Conservation (phyloP, 1,140 invertebrate species). For the roundworm (Caenorhabditis elegans) region DNA sequence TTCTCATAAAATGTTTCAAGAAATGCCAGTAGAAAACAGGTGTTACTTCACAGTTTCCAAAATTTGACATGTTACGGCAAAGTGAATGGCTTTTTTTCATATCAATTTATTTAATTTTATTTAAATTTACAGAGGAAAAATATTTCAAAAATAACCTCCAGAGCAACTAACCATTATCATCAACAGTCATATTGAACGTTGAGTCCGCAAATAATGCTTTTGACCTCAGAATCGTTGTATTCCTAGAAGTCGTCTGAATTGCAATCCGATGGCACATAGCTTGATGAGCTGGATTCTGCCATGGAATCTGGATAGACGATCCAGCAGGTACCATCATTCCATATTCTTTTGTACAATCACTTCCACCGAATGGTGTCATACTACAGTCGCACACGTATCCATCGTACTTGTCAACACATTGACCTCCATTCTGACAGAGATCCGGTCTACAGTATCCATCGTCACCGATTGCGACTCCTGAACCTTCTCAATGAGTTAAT, state of each 20-base stretch:
- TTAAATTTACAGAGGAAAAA: too few species aligned
- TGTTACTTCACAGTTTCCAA: too few species aligned
- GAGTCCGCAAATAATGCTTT: slow-evolving; percentile 63
- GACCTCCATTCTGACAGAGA: slow-evolving; percentile 56
- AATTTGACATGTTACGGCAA: too few species aligned
- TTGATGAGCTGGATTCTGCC: slow-evolving; percentile 64
- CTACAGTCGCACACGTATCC: slow-evolving; percentile 61
- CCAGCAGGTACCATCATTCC: slow-evolving; percentile 63
- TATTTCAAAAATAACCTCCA: too few species aligned
- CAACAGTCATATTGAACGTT: slow-evolving; percentile 58
- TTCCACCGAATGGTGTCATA: slow-evolving; percentile 60
- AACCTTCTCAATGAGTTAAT: slow-evolving; percentile 51
- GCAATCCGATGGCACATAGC: slow-evolving; percentile 63
- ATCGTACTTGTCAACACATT: slow-evolving; percentile 63
- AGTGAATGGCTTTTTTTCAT: too few species aligned
- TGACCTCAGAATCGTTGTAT: slow-evolving; percentile 53
- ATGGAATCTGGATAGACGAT: slow-evolving; percentile 61
- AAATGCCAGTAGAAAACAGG: too few species aligned
- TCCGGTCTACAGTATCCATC: slow-evolving; percentile 54
- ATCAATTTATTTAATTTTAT: too few species aligned
- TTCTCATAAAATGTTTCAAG: too few species aligned
- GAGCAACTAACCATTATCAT: slow-evolving; percentile 43
- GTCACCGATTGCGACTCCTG: slow-evolving; percentile 55
- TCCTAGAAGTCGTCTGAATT: slow-evolving; percentile 53
- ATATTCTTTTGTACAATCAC: slow-evolving; percentile 64